Evolutionary conservation across 2,797 vertebrate genomes (phyloP).

Genomic region (Schizothorax lantsangensis): DNA sequence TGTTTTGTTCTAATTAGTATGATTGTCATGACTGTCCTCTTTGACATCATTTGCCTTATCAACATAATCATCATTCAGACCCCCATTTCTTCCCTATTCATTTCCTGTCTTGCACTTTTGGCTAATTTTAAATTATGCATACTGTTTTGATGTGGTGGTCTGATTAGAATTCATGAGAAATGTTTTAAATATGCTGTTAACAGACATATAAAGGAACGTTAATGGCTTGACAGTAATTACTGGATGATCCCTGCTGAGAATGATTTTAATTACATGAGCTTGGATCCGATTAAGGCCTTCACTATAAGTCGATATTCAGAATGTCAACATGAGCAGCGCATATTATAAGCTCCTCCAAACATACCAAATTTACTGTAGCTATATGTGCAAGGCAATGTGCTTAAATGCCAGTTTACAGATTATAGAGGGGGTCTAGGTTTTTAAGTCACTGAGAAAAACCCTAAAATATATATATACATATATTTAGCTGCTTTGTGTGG

Average conservation of each 20-base stretch:
- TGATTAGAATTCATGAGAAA: slow-evolving; percentile 58
- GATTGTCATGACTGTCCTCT: slow-evolving; percentile 27
- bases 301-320: slow-evolving; percentile 46
- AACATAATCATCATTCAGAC: slow-evolving; percentile 49
- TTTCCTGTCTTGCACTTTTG: slow-evolving; percentile 37
- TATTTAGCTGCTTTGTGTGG: neutral
- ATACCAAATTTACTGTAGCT: neutral
- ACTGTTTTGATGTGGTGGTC: slow-evolving; percentile 49
- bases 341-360: slow-evolving; percentile 17
- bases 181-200: slow-evolving; percentile 59
- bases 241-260: slow-evolving; percentile 61
- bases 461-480: neutral
- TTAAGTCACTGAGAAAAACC: neutral
- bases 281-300: slow-evolving; percentile 58
- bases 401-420: slow-evolving; percentile 2
- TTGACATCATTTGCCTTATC: slow-evolving; percentile 38
- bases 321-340: slow-evolving; percentile 45
- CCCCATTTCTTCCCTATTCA: slow-evolving; percentile 14
- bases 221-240: slow-evolving; percentile 67
- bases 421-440: neutral
- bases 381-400: neutral
- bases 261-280: slow-evolving; percentile 62
- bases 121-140: slow-evolving; percentile 46
- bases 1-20: slow-evolving; percentile 35
- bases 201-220: slow-evolving; percentile 61